Conservation (phyloP, 2,888 invertebrate species). For the Xanthostigma xanthostigma region DNA sequence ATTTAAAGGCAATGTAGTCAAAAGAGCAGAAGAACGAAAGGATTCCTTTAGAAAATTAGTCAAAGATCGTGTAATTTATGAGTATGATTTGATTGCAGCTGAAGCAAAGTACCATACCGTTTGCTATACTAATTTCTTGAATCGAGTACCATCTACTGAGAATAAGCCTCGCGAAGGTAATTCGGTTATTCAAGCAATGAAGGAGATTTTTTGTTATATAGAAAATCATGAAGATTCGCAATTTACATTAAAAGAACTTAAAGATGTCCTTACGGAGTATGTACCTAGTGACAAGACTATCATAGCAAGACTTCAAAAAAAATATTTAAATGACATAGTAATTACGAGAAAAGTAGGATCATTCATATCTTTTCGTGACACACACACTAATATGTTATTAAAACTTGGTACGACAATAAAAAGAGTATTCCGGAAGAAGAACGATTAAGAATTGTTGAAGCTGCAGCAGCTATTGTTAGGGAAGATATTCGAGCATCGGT, state of each 20-base stretch:
- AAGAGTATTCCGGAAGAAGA: too few relatives aligned
- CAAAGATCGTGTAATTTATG: conserved; percentile 17
- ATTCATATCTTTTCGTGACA: too few relatives aligned
- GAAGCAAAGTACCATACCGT: background rate
- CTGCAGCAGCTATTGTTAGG: too few relatives aligned
- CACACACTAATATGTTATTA: too few relatives aligned
- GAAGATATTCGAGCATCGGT: too few relatives aligned
- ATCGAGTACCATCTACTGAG: conserved; percentile 17
- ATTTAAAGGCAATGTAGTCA: conserved; percentile 19
- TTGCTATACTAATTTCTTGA: background rate
- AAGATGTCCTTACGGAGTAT: conserved; percentile 19
- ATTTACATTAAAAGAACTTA: conserved; percentile 23
- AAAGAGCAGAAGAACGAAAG: conserved; percentile 19
- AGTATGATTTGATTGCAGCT: conserved; percentile 14
- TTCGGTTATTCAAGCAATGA: conserved; percentile 23
- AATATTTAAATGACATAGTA: too few relatives aligned
- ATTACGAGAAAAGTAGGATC: too few relatives aligned
- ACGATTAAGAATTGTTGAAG: too few relatives aligned
- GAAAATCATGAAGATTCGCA: conserved; percentile 20
- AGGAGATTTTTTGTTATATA: conserved; percentile 21
- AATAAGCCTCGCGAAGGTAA: conserved; percentile 20
- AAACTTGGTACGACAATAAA: too few relatives aligned
- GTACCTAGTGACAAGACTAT: conserved; percentile 21
- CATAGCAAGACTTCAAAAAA: conserved; percentile 9
- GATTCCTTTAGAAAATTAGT: conserved; percentile 20